Conservation (phyloP, 2,888 invertebrate genomes). For the Parthenolecanium corni region DNA sequence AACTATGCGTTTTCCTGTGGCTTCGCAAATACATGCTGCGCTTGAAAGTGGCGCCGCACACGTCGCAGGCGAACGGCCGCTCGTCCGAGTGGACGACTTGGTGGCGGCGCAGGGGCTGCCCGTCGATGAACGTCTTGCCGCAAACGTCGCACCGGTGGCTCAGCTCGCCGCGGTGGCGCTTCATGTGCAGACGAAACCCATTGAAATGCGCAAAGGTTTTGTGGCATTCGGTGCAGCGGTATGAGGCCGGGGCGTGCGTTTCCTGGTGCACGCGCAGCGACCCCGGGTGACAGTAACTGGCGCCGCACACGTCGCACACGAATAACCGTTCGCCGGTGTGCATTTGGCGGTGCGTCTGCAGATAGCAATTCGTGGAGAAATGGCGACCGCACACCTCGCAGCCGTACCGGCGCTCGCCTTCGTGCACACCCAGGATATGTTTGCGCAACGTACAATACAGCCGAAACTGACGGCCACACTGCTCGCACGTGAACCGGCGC, state of each 20-base stretch:
- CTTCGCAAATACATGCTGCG: slow-evolving; percentile 27
- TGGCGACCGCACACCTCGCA: slow-evolving; percentile 37
- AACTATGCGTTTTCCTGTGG: slow-evolving; percentile 27
- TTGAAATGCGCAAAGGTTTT: slow-evolving; percentile 41
- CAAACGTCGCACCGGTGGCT: slow-evolving; percentile 27
- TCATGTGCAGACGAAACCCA: slow-evolving; percentile 27
- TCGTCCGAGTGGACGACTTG: slow-evolving; percentile 26
- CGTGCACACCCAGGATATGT: slow-evolving; percentile 41
- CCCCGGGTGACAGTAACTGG: slow-evolving; percentile 35
- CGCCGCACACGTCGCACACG: slow-evolving; percentile 42
- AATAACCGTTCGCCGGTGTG: slow-evolving; percentile 39
- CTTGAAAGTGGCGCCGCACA: slow-evolving; percentile 16
- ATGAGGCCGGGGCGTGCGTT: slow-evolving; percentile 41
- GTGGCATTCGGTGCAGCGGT: slow-evolving; percentile 43
- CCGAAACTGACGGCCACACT: slow-evolving; percentile 40
- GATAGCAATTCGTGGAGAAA: slow-evolving; percentile 41
- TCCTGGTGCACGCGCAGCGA: slow-evolving; percentile 47
- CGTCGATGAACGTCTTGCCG: slow-evolving; percentile 27
- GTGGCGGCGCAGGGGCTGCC: slow-evolving; percentile 26
- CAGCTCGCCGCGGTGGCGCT: slow-evolving; percentile 30
- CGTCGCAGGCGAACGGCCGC: slow-evolving; percentile 18
- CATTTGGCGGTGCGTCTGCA: slow-evolving; percentile 42
- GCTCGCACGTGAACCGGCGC: slow-evolving; percentile 39
- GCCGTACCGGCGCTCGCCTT: slow-evolving; percentile 34
- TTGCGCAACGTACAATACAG: slow-evolving; percentile 34